Base-by-base conservation (phyloP, 2,888 invertebrate species). In the Limnephilus marmoratus region DNA sequence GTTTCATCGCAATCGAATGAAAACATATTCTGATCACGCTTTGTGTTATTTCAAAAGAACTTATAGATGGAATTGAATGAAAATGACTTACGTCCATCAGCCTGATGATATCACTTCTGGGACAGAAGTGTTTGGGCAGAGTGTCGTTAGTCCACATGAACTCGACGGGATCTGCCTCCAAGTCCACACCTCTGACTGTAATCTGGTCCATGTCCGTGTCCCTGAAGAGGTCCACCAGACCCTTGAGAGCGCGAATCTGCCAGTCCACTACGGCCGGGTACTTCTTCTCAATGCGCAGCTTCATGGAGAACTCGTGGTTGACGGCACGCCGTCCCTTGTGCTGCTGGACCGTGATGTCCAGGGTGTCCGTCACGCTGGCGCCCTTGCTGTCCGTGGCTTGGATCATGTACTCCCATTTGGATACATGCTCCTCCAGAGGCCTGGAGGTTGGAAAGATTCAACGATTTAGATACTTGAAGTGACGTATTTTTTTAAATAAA, bases 101-200 rank as follows among this genome's bases (percentile, higher is more conserved):
- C 94, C 97, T 95, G 90, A 97, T 97, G 49, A 99, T 97, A 94
- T 98, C 97, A 90, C 97, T 96, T 94, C 97, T 97, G 0, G 98
- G 98, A 94, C 99, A 99, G 85, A 97, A 97, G 94, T 97, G 97
- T 89, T 97, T 97, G 0, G 98, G 97, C 94, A 99, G 95, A 12
- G 98, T 98, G 94, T 98, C 98, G 94, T 99, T 99, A 31, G 98
- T 98, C 98, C 98, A 98, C 53, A 97, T 97, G 95, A 97, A 98
- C 94, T 97, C 97, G 94, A 96, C 97, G 94, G 97, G 96, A 94
- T 96, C 97, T 68, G 95, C 96, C 88, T 95, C 95, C 92, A 97
- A 96, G 81, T 97, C 97, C 37, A 97, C 96, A 81, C 97, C 96
- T 89, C 97, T 96, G 0, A 98, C 98, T 0, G 97, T 97, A 93